Conservation (phyloP, 2,797 vertebrate species). For the Trachops cirrhosus region DNA sequence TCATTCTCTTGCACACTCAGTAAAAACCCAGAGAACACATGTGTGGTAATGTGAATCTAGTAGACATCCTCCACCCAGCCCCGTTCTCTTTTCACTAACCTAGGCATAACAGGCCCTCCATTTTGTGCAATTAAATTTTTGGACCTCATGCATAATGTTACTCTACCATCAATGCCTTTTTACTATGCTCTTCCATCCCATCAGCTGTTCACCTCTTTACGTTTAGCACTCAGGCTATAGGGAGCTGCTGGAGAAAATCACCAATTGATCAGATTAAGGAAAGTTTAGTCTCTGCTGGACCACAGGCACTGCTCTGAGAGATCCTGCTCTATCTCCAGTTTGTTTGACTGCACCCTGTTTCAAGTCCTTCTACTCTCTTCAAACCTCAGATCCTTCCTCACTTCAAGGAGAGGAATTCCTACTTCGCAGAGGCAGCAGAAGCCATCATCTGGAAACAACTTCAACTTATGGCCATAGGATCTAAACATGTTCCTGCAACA, state of each 20-base stretch:
- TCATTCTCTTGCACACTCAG: background rate
- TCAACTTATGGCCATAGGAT: background rate
- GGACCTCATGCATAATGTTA: background rate
- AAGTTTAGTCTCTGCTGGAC: background rate
- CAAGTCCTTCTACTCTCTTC: background rate
- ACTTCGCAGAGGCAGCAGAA: background rate
- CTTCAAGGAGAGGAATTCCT: background rate
- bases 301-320: background rate
- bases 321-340: background rate
- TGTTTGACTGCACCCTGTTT: background rate
- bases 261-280: background rate
- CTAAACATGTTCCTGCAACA: background rate
- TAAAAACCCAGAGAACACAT: background rate
- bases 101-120: background rate
- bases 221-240: background rate
- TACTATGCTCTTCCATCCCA: background rate
- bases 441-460: background rate
- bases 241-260: background rate
- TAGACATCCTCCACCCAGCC: background rate
- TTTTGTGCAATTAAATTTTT: background rate
- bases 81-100: background rate
- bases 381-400: background rate
- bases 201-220: background rate
- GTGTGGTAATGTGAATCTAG: background rate
- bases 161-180: background rate